A percentile compares a stretch with the other conserved stretches of the same genome.
Conservation (phyloP, 1,140 invertebrate species). For the Cardiocondyla obscurior region DNA sequence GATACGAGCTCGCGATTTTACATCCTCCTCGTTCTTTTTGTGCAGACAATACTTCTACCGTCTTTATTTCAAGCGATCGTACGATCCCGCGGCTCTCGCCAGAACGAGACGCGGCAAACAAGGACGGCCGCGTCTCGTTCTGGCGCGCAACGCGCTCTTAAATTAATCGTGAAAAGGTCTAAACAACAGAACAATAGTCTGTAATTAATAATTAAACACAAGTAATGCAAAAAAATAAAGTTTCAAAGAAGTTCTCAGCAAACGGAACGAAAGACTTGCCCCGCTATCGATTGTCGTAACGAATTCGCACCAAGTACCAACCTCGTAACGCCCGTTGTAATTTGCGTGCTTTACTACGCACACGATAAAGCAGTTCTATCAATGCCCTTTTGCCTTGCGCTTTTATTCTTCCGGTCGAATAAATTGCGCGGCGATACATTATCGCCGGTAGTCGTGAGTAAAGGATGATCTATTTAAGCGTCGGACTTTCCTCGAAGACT, state of each 20-base stretch:
- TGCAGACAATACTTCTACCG: background rate
- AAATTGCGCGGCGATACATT: conserved; percentile 24
- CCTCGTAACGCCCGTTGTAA: too few relatives aligned
- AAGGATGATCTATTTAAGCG: conserved; percentile 49
- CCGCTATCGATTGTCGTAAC: background rate
- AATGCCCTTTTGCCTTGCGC: background rate
- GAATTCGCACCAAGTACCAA: background rate
- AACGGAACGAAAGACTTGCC: background rate
- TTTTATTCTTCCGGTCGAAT: conserved; percentile 21
- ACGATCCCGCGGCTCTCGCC: background rate
- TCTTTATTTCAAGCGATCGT: conserved; percentile 4
- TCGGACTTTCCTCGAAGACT: conserved; percentile 41
- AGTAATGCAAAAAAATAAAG: background rate
- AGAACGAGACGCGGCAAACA: conserved; percentile 19
- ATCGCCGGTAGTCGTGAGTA: conserved; percentile 12
- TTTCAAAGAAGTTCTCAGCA: background rate
- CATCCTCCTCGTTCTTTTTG: background rate
- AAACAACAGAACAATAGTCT: background rate
- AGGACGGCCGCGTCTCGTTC: background rate
- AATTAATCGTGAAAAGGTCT: background rate
- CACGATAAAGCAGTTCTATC: background rate
- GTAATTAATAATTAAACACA: background rate
- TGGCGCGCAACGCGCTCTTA: background rate
- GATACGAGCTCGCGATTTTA: background rate
- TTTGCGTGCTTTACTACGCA: background rate